Evolutionary conservation across 2,113 vertebrate genomes (phyloP).

Genomic region (Calonectris borealis): DNA sequence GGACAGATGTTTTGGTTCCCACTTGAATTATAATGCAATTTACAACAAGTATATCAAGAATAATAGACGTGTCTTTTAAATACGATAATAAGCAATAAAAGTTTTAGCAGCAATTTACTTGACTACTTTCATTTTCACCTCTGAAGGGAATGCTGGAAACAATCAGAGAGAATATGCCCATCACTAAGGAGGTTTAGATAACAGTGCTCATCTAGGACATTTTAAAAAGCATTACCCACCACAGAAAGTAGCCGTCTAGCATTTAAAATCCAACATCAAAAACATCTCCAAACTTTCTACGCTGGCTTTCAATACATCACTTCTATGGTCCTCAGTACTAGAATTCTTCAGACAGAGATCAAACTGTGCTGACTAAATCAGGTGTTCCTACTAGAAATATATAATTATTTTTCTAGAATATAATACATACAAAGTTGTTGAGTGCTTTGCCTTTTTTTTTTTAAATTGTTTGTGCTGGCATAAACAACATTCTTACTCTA

Average conservation of each 20-base stretch:
- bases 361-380: background rate
- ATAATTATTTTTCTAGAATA: background rate
- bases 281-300: background rate
- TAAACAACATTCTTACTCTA: background rate
- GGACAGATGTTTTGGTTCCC: background rate
- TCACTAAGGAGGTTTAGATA: background rate
- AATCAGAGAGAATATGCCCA: background rate
- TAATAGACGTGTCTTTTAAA: background rate
- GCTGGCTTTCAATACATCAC: background rate
- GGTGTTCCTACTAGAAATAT: background rate
- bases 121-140: slow-evolving; percentile 24
- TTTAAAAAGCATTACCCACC: background rate
- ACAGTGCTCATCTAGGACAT: background rate
- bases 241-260: accelerated
- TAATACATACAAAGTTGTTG: background rate
- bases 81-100: background rate
- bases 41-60: background rate
- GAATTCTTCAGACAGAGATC: background rate
- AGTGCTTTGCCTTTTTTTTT: background rate
- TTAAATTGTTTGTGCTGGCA: background rate
- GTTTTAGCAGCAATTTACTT: slow-evolving; percentile 13
- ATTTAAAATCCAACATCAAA: background rate
- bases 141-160: background rate
- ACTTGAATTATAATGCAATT: background rate
- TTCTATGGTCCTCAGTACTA: background rate